Conservation (phyloP, 2,113 vertebrate species). For the Beaufortia kweichowensis region DNA sequence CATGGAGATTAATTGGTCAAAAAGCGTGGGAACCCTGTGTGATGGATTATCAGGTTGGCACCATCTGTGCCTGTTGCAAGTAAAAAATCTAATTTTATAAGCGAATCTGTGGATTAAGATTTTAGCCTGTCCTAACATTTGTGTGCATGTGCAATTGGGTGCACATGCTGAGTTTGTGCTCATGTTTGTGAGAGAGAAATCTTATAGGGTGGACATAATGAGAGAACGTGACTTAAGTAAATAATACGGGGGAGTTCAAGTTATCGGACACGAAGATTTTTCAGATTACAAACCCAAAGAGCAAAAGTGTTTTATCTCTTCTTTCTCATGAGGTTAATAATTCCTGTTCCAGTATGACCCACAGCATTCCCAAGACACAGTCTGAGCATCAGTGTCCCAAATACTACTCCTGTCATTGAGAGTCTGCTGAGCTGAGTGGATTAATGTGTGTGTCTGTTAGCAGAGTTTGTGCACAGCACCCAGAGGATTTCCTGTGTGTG, state of each 20-base stretch:
- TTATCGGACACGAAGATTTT: too few species aligned
- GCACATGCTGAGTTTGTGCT: neutral
- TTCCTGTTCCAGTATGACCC: neutral
- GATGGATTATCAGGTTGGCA: slow-evolving; percentile 20
- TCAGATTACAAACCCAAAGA: too few species aligned
- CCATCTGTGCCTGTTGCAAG: neutral
- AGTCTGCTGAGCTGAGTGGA: slow-evolving; percentile 10
- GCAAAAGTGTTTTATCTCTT: neutral
- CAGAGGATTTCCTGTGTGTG: slow-evolving; percentile 45
- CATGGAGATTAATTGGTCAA: neutral
- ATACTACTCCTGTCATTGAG: slow-evolving; percentile 6
- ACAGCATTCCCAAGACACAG: neutral
- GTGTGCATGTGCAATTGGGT: neutral
- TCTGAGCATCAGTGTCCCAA: slow-evolving; percentile 2
- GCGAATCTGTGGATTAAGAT: neutral
- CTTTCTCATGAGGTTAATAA: neutral
- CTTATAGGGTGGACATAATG: too few species aligned
- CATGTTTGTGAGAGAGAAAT: neutral
- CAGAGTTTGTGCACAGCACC: slow-evolving; percentile 5
- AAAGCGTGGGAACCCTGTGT: neutral
- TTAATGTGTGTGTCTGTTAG: slow-evolving; percentile 29
- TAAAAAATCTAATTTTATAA: neutral
- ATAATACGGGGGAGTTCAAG: too few species aligned
- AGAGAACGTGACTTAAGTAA: too few species aligned
- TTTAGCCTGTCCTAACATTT: neutral